Evolutionary conservation across 1,140 invertebrate genomes (phyloP).

Genomic region (Tenebrio molitor): DNA sequence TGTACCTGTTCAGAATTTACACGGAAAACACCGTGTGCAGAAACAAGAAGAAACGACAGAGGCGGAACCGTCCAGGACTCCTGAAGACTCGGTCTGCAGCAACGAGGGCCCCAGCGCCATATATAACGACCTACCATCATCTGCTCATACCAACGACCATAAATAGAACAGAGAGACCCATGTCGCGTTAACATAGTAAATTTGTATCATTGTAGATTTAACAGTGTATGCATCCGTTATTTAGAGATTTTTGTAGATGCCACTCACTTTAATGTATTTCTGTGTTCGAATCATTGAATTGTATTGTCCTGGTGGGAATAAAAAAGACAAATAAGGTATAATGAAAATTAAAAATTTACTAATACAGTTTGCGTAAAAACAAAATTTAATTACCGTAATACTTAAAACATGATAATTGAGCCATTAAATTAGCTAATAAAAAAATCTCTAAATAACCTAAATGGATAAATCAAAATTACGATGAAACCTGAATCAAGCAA

Average conservation of each 20-base stretch:
- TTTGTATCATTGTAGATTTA: constrained; percentile 34
- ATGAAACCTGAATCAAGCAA: constrained; percentile 9
- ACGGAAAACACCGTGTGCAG: constrained; percentile 69
- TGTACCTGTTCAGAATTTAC: constrained; percentile 66
- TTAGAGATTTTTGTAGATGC: constrained; percentile 43
- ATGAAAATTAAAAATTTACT: too few relatives aligned
- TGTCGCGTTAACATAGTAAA: constrained; percentile 9
- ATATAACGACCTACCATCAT: constrained; percentile 68
- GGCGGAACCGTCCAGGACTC: constrained; percentile 77
- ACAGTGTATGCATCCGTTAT: constrained; percentile 32
- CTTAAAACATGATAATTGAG: not conserved
- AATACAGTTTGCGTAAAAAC: not conserved
- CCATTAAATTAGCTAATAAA: too few relatives aligned
- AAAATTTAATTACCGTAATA: not conserved
- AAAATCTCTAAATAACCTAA: constrained; percentile 44
- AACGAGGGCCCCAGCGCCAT: constrained; percentile 76
- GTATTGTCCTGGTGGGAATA: not conserved
- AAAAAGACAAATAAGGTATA: too few relatives aligned
- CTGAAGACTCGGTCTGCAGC: constrained; percentile 81
- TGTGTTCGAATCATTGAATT: not conserved
- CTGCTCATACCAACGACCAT: constrained; percentile 60
- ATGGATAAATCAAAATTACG: constrained; percentile 35
- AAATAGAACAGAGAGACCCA: constrained; percentile 46
- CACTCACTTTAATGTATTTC: not conserved
- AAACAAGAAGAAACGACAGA: constrained; percentile 69